phyloP scores from a whole-genome alignment of 1,140 invertebrate species.

The Drosophila pruinosa region DNA sequence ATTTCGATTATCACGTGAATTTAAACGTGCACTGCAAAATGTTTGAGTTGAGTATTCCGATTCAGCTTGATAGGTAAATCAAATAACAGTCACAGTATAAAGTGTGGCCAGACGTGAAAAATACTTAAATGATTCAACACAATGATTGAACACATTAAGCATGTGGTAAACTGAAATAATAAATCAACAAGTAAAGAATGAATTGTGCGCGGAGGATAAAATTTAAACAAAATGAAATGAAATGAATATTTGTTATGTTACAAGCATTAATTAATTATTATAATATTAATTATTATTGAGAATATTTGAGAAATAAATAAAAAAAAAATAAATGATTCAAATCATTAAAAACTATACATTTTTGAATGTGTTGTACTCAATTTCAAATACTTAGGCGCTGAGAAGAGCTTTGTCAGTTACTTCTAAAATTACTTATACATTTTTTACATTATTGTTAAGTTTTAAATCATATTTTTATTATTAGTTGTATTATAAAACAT shows the following conservation, averaged over 20 bases:
- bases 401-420: background rate
- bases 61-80: slow-evolving; percentile 16
- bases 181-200: slow-evolving; percentile 27
- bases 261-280: slow-evolving; percentile 82
- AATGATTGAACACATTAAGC: slow-evolving; percentile 29
- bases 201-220: slow-evolving; percentile 41
- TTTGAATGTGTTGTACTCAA: slow-evolving; percentile 32
- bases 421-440: slow-evolving; percentile 8
- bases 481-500: slow-evolving; percentile 28
- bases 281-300: slow-evolving; percentile 82
- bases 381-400: slow-evolving; percentile 15
- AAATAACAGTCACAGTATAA: background rate
- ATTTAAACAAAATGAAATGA: slow-evolving; percentile 62
- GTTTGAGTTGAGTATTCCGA: slow-evolving; percentile 18
- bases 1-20: slow-evolving; percentile 67
- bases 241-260: slow-evolving; percentile 80
- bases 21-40: slow-evolving; percentile 25
- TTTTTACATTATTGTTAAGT: slow-evolving; percentile 43
- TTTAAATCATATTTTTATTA: slow-evolving; percentile 24
- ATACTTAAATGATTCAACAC: slow-evolving; percentile 35
- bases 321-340: slow-evolving; percentile 78
- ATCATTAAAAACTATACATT: slow-evolving; percentile 61
- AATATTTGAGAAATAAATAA: slow-evolving; percentile 81
- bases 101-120: slow-evolving; percentile 19
- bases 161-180: slow-evolving; percentile 54